A percentile compares a stretch with the other conserved stretches of the same genome.
These are phyloP conservation scores for Eudorcas thomsonii DNA, from an alignment of 2,113 vertebrate genomes.

Conservation along the genomic window DNA sequence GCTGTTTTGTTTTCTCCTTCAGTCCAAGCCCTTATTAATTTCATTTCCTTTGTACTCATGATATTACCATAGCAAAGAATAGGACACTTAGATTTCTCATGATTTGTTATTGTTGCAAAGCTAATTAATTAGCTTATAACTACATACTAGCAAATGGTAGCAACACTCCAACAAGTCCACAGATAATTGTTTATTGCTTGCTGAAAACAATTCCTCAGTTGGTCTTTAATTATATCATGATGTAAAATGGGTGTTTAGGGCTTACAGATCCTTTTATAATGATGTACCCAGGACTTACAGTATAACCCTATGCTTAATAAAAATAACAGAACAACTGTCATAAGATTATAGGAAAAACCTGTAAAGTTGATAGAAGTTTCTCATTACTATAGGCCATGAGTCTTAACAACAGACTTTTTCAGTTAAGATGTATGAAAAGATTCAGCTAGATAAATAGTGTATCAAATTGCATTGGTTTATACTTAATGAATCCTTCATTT, in stretches of 20 bases:
- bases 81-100: not conserved
- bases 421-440: not conserved
- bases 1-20: not conserved
- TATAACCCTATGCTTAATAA: not conserved
- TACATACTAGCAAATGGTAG: not conserved
- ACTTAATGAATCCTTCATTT: not conserved
- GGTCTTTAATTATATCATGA: slow-evolving; percentile 20
- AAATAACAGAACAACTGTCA: not conserved
- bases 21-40: not conserved
- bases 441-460: not conserved
- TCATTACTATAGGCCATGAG: not conserved
- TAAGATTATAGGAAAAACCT: not conserved
- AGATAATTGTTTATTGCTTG: slow-evolving; percentile 28
- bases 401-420: not conserved
- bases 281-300: not conserved
- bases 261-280: not conserved
- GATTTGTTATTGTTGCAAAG: not conserved
- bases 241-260: not conserved
- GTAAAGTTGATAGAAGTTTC: not conserved
- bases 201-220: slow-evolving; percentile 2
- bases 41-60: not conserved
- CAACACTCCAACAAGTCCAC: not conserved
- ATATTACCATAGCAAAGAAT: not conserved
- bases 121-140: not conserved
- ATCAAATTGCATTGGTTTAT: not conserved